Percentiles rank a stretch among this genome's conserved stretches.
Conservation (phyloP, 2,113 vertebrate species). For the Nettapus auritus region DNA sequence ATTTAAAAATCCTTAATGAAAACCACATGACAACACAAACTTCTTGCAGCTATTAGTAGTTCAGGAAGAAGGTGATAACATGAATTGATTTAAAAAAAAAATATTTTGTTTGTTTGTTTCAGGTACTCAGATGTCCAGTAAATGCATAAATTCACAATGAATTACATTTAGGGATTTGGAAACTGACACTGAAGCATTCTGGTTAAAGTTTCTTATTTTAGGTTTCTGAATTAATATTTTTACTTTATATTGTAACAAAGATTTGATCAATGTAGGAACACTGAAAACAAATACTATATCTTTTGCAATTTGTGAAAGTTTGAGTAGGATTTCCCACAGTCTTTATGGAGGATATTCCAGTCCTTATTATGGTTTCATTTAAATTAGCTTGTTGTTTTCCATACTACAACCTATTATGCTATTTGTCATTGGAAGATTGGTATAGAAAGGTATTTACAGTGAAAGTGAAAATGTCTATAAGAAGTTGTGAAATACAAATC, state of each 20-base stretch:
- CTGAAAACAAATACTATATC: not conserved
- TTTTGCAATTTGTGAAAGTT: not conserved
- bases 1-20: not conserved
- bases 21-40: not conserved
- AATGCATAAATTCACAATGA: not conserved
- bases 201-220: not conserved
- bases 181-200: not conserved
- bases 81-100: not conserved
- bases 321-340: not conserved
- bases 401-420: not conserved
- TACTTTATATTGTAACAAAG: not conserved
- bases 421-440: not conserved
- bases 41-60: not conserved
- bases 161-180: not conserved
- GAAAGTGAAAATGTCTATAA: not conserved
- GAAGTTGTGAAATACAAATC: not conserved
- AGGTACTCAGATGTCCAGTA: not conserved
- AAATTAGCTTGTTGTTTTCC: not conserved
- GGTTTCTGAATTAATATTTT: not conserved
- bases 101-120: not conserved
- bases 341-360: not conserved
- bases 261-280: not conserved
- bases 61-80: not conserved
- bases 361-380: not conserved
- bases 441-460: not conserved